A percentile compares a stretch with the other conserved stretches of the same genome.
Evolutionary conservation across 2,113 vertebrate genomes (phyloP).

Genomic region (Paralichthys olivaceus): DNA sequence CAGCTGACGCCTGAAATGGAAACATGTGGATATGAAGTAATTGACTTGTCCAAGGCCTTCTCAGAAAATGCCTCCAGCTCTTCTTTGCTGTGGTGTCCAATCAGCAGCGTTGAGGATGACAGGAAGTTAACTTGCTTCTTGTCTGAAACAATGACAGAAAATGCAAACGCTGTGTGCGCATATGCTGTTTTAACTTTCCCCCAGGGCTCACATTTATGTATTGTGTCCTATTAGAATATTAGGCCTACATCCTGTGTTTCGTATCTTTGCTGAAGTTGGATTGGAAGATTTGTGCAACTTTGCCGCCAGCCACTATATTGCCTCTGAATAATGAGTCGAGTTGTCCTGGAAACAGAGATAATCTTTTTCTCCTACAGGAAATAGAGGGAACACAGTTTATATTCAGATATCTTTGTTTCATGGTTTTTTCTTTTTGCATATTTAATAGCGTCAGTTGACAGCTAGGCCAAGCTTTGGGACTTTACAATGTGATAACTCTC

Average conservation of each 20-base stretch:
- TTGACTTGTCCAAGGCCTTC: slow-evolving; percentile 20
- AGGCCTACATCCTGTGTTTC: slow-evolving; percentile 14
- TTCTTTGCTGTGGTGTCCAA: slow-evolving; percentile 3
- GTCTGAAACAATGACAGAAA: slow-evolving; percentile 8
- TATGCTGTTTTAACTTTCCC: neutral
- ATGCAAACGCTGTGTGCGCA: neutral
- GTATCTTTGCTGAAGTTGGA: slow-evolving; percentile 15
- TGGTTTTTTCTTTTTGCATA: slow-evolving; percentile 34
- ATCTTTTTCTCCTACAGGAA: slow-evolving; percentile 28
- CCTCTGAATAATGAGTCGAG: slow-evolving; percentile 49
- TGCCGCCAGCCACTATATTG: slow-evolving; percentile 33
- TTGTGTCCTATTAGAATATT: slow-evolving; percentile 2
- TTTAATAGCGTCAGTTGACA: slow-evolving; percentile 42
- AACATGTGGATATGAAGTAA: slow-evolving; percentile 16
- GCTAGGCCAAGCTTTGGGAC: slow-evolving; percentile 31
- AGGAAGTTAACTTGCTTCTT: slow-evolving; percentile 7
- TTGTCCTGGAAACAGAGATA: slow-evolving; percentile 61
- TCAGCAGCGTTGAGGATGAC: slow-evolving; percentile 17
- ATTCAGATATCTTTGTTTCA: slow-evolving; percentile 50
- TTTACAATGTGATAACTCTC: slow-evolving; percentile 42
- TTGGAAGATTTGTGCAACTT: slow-evolving; percentile 42
- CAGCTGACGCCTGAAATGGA: slow-evolving; percentile 13
- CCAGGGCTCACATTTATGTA: slow-evolving; percentile 6
- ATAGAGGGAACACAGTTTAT: slow-evolving; percentile 33
- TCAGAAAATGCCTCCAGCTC: slow-evolving; percentile 23